These are phyloP conservation scores for Etia nguti DNA, from an alignment of 2,113 vertebrate species.

Conservation along the genomic window DNA sequence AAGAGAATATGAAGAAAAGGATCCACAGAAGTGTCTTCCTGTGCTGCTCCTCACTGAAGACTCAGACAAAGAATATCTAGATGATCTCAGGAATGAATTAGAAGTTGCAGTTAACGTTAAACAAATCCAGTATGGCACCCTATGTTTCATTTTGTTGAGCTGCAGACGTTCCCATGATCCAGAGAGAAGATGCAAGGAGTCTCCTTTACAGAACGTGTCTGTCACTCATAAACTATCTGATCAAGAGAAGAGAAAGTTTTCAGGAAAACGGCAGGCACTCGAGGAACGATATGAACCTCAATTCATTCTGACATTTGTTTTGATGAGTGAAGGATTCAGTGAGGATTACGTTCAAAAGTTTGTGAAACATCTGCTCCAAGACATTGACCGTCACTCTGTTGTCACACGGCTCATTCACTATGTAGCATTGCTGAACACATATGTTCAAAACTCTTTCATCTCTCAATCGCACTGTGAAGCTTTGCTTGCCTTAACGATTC, in stretches of 20 bases:
- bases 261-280: conserved; percentile 56
- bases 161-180: conserved; percentile 75
- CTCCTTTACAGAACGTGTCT: conserved; percentile 70
- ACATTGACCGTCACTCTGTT: conserved; percentile 53
- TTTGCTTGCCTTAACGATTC: conserved; percentile 53
- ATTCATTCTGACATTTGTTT: conserved; percentile 79
- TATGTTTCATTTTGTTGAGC: conserved; percentile 76
- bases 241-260: conserved; percentile 72
- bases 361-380: conserved; percentile 71
- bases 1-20: conserved; percentile 76
- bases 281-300: conserved; percentile 51
- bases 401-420: conserved; percentile 71
- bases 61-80: conserved; percentile 74
- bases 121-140: conserved; percentile 50
- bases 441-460: conserved; percentile 79
- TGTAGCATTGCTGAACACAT: conserved; percentile 78
- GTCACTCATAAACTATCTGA: conserved; percentile 78
- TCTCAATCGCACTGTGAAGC: conserved; percentile 82
- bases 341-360: conserved; percentile 52
- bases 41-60: conserved; percentile 80
- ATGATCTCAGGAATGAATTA: conserved; percentile 69
- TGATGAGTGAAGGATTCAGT: conserved; percentile 78
- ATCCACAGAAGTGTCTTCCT: conserved; percentile 66
- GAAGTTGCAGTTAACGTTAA: conserved; percentile 60
- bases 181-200: conserved; percentile 65